These are phyloP conservation scores for Squalus acanthias DNA, from an alignment of 2,797 vertebrate species.

Conservation along the genomic window DNA sequence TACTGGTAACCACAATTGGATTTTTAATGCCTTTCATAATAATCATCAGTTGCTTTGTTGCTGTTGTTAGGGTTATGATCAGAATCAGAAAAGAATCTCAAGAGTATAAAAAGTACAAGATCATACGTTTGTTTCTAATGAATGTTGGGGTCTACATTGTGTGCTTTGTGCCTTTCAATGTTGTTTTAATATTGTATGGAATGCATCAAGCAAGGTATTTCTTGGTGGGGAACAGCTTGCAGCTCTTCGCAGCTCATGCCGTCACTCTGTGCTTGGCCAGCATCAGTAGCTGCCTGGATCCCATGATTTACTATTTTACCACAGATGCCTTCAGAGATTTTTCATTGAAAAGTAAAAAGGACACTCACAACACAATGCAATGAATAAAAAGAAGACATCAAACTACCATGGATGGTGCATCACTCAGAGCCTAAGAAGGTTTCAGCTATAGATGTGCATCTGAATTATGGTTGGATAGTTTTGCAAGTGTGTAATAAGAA, in stretches of 20 bases:
- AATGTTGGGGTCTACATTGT: constrained; percentile 52
- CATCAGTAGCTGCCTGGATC: not conserved
- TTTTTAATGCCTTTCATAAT: constrained; percentile 34
- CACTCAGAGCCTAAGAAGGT: too few relatives aligned
- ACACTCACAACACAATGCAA: not conserved
- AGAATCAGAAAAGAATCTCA: constrained; percentile 43
- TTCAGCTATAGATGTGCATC: not conserved
- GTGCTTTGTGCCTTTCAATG: constrained; percentile 47
- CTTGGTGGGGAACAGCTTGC: not conserved
- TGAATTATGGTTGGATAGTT: not conserved
- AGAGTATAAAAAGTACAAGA: constrained; percentile 49
- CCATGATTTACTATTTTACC: not conserved
- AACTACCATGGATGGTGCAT: not conserved
- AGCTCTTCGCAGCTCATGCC: not conserved
- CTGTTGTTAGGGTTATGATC: constrained; percentile 47
- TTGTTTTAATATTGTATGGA: not conserved
- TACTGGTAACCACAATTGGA: not conserved
- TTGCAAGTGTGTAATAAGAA: too few relatives aligned
- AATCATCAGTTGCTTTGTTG: constrained; percentile 45
- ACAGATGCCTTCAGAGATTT: not conserved
- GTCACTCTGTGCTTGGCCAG: not conserved
- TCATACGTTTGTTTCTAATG: constrained; percentile 53
- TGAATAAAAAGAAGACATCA: not conserved
- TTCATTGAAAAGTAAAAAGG: not conserved
- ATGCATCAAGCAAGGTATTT: not conserved